phyloP scores from a whole-genome alignment of 2,888 invertebrate genomes.

The Halictus ligatus region DNA sequence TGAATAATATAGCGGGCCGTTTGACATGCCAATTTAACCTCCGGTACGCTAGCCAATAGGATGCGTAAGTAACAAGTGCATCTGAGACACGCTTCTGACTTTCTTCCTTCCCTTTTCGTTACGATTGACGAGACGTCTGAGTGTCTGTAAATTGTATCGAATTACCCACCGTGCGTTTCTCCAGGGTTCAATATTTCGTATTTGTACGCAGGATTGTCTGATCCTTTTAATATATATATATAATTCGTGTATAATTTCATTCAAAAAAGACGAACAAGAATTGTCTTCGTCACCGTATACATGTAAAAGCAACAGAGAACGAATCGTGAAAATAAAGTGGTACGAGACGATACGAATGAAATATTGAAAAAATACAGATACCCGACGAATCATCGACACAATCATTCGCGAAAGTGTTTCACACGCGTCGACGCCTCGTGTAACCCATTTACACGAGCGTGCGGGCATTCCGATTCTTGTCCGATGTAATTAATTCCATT shows the following conservation, averaged over 20 bases:
- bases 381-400: background rate
- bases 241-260: background rate
- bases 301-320: no score
- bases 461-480: slow-evolving; percentile 22
- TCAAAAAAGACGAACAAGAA: background rate
- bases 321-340: no score
- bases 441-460: background rate
- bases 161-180: background rate
- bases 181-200: background rate
- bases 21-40: background rate
- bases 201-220: background rate
- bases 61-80: slow-evolving; percentile 7
- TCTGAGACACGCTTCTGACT: background rate
- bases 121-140: background rate
- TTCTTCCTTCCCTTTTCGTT: background rate
- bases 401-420: background rate
- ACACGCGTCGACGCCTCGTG: background rate
- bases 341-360: no score
- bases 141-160: background rate
- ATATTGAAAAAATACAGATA: background rate
- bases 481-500: slow-evolving; percentile 43
- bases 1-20: slow-evolving; percentile 10
- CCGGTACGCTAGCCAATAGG: background rate
- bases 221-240: background rate
- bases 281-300: background rate